Base-by-base conservation (phyloP, 2,888 invertebrate species). In the Macrophya annulata region DNA sequence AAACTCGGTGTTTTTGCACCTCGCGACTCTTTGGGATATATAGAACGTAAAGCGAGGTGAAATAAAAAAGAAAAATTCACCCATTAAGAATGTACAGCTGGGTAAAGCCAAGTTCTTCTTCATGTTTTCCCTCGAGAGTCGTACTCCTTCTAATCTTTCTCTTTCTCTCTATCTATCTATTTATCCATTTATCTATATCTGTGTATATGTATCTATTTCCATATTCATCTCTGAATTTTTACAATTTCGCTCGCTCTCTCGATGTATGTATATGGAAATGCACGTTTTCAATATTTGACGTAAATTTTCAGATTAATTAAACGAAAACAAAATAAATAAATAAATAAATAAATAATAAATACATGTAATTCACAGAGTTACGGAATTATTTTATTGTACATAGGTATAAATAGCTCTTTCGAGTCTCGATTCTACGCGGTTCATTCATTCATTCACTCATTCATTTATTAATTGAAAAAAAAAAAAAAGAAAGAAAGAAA, bases 201-300 rank as follows among this genome's bases (percentile, higher is more conserved):
- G 25, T 74, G 40, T 45, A 71, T 40, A 74, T 74, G 8, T 25
- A 21, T 45, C 10, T 71, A 40, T 71, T 12, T 72, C 3, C n/a
- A 72, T 43, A n/a, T 43, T 86, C 81, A n/a, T 85, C 85, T 17
- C 59, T 86, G 62, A 74, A 68, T 84, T 17, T 10, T 62, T 48
- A 74, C 55, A 85, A 77, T 72, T 45, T 65, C 59, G 62, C 45
- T 31, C 31, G 71, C 68, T 77, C 72, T 9, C 62, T 62, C 71
- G 71, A 71, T 71, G 71, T 71, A 40, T 25, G 31, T 31, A 71
- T 62, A 62, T 62, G 2, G 8, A 48, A 10, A 48, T 48, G 48
- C 48, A 48, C 48, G 48, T 3, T 48, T 12, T 48, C 1, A 10
- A 12, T 48, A 48, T 48, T 9, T 48, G 12, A 12, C 55, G n/a